Evolutionary conservation across 2,797 vertebrate species (phyloP).

Genomic region (Lepilemur ruficaudatus): DNA sequence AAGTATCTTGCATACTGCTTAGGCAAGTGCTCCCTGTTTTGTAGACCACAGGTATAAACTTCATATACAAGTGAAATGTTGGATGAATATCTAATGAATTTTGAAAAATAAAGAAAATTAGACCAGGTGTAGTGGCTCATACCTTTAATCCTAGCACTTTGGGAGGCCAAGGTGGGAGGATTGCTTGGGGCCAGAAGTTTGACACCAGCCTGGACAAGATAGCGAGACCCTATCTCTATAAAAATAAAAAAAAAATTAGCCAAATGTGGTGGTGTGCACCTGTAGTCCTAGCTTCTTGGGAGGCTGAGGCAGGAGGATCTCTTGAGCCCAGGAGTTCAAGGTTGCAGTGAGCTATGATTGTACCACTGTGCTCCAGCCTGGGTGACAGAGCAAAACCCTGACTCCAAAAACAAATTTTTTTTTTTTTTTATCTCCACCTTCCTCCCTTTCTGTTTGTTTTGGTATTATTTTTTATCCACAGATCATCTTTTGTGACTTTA

Average conservation of each 20-base stretch:
- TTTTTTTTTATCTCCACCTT: not conserved
- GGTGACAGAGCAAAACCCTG: not conserved
- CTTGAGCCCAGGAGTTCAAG: too few relatives aligned
- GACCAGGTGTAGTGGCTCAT: too few relatives aligned
- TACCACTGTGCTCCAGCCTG: too few relatives aligned
- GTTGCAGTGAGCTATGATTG: too few relatives aligned
- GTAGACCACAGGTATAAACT: not conserved
- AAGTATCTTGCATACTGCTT: not conserved
- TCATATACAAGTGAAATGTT: not conserved
- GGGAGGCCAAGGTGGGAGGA: too few relatives aligned
- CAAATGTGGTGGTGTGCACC: not conserved
- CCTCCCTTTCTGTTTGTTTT: not conserved
- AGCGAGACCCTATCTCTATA: too few relatives aligned
- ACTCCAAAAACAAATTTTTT: not conserved
- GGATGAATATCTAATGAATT: not conserved
- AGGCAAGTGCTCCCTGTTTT: not conserved
- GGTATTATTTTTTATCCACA: not conserved
- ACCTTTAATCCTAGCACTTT: too few relatives aligned
- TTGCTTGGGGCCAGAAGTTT: too few relatives aligned
- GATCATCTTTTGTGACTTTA: conserved; percentile 27
- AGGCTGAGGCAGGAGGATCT: too few relatives aligned
- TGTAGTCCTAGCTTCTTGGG: too few relatives aligned
- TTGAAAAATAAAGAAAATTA: not conserved
- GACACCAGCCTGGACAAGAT: too few relatives aligned
- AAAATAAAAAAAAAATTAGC: too few relatives aligned